These are phyloP conservation scores for Pedetes capensis DNA, from an alignment of 2,113 vertebrate species.

Conservation along the genomic window DNA sequence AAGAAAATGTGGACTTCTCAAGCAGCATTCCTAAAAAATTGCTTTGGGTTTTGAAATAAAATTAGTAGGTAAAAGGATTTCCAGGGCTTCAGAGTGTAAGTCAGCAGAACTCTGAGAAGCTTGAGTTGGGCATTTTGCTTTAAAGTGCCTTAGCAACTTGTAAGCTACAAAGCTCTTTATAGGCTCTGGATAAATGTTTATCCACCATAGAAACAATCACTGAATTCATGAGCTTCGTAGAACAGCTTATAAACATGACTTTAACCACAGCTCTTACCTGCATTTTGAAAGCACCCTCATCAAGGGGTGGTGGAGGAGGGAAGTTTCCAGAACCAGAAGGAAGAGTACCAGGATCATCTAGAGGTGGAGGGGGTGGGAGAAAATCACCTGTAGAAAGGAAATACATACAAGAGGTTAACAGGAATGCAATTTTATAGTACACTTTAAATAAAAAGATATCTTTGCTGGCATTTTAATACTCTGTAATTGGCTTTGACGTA, in stretches of 20 bases:
- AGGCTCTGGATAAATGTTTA: conserved; percentile 1
- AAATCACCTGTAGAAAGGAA: conserved; percentile 67
- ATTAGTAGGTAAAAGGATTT: conserved; percentile 28
- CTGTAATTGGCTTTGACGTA: background rate
- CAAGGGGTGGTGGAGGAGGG: conserved; percentile 70
- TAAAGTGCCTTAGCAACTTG: background rate
- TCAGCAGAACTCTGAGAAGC: background rate
- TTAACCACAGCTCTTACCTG: conserved; percentile 60
- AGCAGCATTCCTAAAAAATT: conserved; percentile 1
- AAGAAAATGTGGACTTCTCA: conserved; percentile 17
- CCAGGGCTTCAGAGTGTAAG: background rate
- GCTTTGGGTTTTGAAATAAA: conserved; percentile 39
- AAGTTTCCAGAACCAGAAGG: conserved; percentile 65
- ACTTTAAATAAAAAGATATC: background rate
- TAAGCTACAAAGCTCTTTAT: background rate
- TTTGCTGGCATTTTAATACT: background rate
- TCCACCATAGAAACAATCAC: background rate
- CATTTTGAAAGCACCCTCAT: conserved; percentile 68
- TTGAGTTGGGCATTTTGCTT: background rate
- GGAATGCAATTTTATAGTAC: background rate
- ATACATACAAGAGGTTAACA: background rate
- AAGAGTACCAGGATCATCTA: conserved; percentile 53
- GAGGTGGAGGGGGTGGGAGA: conserved; percentile 71
- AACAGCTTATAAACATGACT: background rate
- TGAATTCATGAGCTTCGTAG: background rate